Evolutionary conservation across 2,888 invertebrate species (phyloP), one percentile per base, ranked within the genome.

Genomic region (Halictus quadricinctus): DNA sequence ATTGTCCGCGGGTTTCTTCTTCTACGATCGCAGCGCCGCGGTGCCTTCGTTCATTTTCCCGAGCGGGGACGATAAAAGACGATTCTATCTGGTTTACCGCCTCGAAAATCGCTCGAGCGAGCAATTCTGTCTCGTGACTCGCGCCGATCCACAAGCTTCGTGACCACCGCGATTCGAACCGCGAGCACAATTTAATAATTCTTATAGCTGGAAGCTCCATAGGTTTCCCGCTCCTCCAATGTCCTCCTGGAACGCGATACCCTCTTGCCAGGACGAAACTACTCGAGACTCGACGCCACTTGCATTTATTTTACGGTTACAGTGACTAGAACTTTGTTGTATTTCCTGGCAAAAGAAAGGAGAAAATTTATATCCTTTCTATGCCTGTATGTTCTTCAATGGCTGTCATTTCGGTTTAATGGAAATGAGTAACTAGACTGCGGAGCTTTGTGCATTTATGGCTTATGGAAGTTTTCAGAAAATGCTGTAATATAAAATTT

Each of bases 121-220:
- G 41, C 75, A 41, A 48, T 69, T 36, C 74, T 43, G 76, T 83
- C 83, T 83, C 83, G 83, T 83, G 83, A 83, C 83, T 77, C 54
- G 80, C 41, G 82, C n/a, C 76, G 66, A 83, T 83, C 75, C 66
- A 21, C 21, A 54, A 48, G 72, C 80, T 83, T 83, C 82, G 83
- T 83, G 83, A 83, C 83, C 81, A 73, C 76, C 69, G 41, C 81
- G 36, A 83, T 83, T 81, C 60, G 66, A 70, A 43, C 76, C 66
- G 72, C 74, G 81, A 81, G 48, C 66, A 76, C 83, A 77, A 80
- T 83, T 83, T 83, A 83, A 83, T 83, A 83, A 83, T 83, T 83
- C 83, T 58, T 72, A 66, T 64, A 43, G 66, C 60, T 41, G 50
- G 25, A 25, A n/a, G 29, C 41, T 21, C 21, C 54, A 10, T 21